Evolutionary conservation across 92 coral and sea anemone species (phyloP), one percentile per base, ranked within the genome.

Genomic region (Epizoanthus stellaris): DNA sequence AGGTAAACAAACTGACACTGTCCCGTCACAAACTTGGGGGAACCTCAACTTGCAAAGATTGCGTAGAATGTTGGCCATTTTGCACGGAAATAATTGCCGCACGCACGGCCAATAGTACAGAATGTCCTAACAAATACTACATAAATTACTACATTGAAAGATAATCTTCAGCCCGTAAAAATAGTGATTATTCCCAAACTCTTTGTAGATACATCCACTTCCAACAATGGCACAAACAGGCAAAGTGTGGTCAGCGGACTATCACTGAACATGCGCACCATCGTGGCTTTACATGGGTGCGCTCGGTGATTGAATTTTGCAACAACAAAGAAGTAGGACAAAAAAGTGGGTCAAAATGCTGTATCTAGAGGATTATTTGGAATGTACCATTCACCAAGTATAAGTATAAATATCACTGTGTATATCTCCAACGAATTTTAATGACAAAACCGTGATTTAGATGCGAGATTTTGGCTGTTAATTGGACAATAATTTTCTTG

Each of bases 361-460:
- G 70, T 96, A 96, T 81, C 85, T 96, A 61, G 99, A 96, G 80
- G 99, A 96, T 86, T 96, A 91, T 87, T 88, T 96, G 56, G 99
- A 96, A 82, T 84, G 99, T 96, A 93, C 87, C 95, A 87, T 76
- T 67, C 71, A 75, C 72, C 20, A n/a, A 53, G 23, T 16, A 20
- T 70, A 87, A 81, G 56, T 62, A 52, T 82, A 57, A 63, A 64
- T 17, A 47, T 49, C 65, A 21, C 21, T 40, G 14, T 69, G 64
- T 39, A 40, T 16, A 67, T 30, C 67, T 36, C 58, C 45, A 11
- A 42, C 59, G 70, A 47, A 67, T 23, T 52, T 45, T 40, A 20
- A 17, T 34, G 38, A 38, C 45, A 53, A 43, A 49, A 3, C 3
- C 5, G 71, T 15, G 40, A 52, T 67, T 70, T 75, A 52, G 72